Conservation (phyloP, 2,888 invertebrate genomes). For the Catocala fraxini region DNA sequence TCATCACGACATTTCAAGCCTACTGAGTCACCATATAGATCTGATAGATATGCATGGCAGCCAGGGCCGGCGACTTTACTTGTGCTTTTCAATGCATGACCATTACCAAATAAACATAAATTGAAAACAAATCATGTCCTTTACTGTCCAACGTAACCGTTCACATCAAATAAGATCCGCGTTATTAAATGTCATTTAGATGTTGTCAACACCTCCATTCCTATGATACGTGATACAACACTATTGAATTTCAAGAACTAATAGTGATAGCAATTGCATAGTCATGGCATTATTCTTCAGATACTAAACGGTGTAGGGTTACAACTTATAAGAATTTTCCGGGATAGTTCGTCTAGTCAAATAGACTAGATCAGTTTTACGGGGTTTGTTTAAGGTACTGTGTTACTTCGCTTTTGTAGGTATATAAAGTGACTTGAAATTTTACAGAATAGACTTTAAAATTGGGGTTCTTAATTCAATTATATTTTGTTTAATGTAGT, state of each 20-base stretch:
- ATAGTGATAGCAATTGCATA: conserved; percentile 58
- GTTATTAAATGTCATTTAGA: conserved; percentile 30
- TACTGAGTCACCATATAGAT: no score
- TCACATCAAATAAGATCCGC: conserved; percentile 21
- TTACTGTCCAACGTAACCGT: conserved; percentile 14
- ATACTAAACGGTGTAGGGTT: conserved; percentile 59
- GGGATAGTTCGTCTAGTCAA: conserved; percentile 22
- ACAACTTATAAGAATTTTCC: conserved; percentile 30
- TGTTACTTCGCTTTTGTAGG: not conserved
- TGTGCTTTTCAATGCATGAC: not conserved
- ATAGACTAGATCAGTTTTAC: not conserved
- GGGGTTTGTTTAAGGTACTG: not conserved
- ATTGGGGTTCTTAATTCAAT: no score
- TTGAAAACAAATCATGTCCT: conserved; percentile 15
- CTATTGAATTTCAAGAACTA: conserved; percentile 47
- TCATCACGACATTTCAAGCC: no score
- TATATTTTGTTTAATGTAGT: no score
- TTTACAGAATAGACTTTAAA: no score
- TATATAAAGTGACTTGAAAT: no score
- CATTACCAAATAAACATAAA: not conserved
- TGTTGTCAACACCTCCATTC: conserved; percentile 29
- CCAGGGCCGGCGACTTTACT: no score
- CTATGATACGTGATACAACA: conserved; percentile 40
- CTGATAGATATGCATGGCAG: no score
- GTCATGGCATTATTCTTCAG: conserved; percentile 53